Evolutionary conservation across 2,888 invertebrate species (phyloP).

Genomic region (Cinara cedri): DNA sequence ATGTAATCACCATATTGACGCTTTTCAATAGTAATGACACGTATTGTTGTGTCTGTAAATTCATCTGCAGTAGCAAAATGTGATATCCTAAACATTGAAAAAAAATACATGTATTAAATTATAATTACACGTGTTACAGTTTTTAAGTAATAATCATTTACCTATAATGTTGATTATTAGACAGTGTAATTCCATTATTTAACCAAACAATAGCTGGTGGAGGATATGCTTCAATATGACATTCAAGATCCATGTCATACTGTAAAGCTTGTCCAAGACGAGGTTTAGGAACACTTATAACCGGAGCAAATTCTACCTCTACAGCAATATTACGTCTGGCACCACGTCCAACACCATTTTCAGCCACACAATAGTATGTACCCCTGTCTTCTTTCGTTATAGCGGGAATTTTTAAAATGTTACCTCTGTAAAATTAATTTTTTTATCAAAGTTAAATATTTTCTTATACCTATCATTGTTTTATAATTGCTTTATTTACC

Average conservation of each 20-base stretch:
- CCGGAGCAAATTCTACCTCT: conserved; percentile 88
- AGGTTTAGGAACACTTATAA: conserved; percentile 82
- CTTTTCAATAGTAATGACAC: conserved; percentile 89
- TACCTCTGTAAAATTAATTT: conserved; percentile 69
- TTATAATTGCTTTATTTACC: conserved; percentile 63
- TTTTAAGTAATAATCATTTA: no score
- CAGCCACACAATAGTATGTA: conserved; percentile 92
- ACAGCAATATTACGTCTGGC: conserved; percentile 84
- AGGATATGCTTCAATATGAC: conserved; percentile 87
- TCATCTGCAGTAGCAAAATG: conserved; percentile 92
- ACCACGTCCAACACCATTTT: conserved; percentile 86
- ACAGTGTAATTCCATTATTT: conserved; percentile 80
- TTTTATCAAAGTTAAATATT: neutral
- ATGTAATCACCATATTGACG: conserved; percentile 84
- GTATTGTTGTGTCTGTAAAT: conserved; percentile 86
- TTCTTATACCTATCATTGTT: no score
- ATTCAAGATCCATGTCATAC: conserved; percentile 93
- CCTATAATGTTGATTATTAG: conserved; percentile 88
- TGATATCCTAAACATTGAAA: conserved; percentile 70
- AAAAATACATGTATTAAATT: neutral
- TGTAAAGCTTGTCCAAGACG: conserved; percentile 86
- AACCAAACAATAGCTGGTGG: conserved; percentile 91
- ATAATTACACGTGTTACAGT: neutral
- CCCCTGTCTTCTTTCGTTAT: conserved; percentile 89
- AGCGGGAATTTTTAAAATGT: conserved; percentile 75